phyloP scores from a whole-genome alignment of 2,113 vertebrate species.

The Nycticorax nycticorax region DNA sequence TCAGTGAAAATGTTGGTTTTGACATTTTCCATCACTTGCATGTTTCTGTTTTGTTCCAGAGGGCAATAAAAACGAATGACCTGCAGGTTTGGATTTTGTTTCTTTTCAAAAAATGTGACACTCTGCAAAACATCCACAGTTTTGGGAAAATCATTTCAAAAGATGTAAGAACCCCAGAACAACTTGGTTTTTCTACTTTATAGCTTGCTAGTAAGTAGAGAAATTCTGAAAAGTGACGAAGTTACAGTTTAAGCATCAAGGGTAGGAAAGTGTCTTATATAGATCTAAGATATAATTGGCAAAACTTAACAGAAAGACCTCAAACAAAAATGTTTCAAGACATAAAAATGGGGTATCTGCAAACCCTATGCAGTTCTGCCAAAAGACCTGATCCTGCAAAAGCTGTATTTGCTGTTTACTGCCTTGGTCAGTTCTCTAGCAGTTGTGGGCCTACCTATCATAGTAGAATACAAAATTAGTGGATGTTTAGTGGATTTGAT shows the following conservation, averaged over 20 bases:
- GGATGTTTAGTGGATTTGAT: not conserved
- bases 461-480: not conserved
- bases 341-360: not conserved
- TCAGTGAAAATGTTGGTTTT: constrained; percentile 1
- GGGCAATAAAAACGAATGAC: constrained; percentile 44
- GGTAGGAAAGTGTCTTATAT: not conserved
- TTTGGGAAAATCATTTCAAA: not conserved
- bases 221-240: not conserved
- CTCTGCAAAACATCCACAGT: not conserved
- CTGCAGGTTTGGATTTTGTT: constrained; percentile 14
- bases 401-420: not conserved
- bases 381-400: not conserved
- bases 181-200: not conserved
- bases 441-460: not conserved
- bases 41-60: constrained; percentile 39
- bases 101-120: not conserved
- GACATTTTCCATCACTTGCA: constrained; percentile 22
- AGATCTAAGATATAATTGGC: not conserved
- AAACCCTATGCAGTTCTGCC: not conserved
- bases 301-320: not conserved
- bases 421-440: not conserved
- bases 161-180: not conserved
- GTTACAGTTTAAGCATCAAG: not conserved
- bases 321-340: not conserved
- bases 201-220: not conserved